Evolutionary conservation across 1,140 invertebrate species (phyloP), one percentile per base, ranked within the genome.

Genomic region (Drosophila parvula): DNA sequence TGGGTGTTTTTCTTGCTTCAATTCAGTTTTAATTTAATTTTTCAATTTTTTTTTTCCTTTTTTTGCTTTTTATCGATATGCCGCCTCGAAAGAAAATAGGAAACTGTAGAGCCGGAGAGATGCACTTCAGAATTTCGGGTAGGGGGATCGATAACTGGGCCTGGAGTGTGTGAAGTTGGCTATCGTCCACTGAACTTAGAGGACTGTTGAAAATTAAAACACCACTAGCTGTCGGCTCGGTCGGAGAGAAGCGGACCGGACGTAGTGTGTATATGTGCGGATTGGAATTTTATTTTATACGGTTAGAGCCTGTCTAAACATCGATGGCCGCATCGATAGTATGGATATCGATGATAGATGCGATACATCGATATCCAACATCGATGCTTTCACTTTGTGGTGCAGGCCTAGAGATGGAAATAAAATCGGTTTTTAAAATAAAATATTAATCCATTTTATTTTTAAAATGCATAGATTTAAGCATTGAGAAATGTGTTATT

Each of bases 151-250:
- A 60, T 7, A 44, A 56, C 30, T 57, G 50, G 12, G 40, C 45
- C 59, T 51, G 59, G 34, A 51, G 47, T 36, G 50, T 36, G 30
- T 53, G 32, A 14, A 30, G 59, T 53, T 36, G 27, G 27, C 44
- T 47, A 28, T 30, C 43, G 64, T 57, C 51, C 60, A 48, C 64
- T 62, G 28, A 51, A 64, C 61, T 65, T 50, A 38, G 18, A 7
- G 44, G 59, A 59, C 44, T 41, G 64, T 36, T 50, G 47, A 38
- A 69, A 69, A 67, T 64, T 64, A 40, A 68, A 68, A 63, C 57
- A 64, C 61, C 27, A 44, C 18, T 41, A 40, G 32, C 27, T 12
- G 48, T 53, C 32, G 51, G 51, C 32, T 12, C 51, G 51, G 27
- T 47, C 18, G 45, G n/a, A 32, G 27, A 27, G 47, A 48, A 48